Conservation (phyloP, 2,797 vertebrate genomes). For the Acridotheres tristis region DNA sequence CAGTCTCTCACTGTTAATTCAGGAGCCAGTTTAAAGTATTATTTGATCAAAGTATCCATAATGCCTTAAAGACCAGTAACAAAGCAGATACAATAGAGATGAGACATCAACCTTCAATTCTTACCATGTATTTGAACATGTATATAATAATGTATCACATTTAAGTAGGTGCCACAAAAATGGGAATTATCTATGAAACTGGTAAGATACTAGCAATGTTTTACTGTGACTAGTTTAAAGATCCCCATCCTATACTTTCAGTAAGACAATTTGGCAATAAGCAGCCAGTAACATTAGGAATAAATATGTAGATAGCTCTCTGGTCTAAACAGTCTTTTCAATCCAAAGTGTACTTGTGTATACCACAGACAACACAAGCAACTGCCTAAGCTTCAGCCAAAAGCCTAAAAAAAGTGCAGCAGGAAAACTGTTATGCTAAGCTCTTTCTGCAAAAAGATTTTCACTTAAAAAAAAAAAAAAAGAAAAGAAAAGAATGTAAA, state of each 20-base stretch:
- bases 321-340: neutral
- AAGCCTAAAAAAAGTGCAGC: fast-evolving
- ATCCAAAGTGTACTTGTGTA: neutral
- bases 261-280: neutral
- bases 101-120: neutral
- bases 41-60: neutral
- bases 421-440: neutral
- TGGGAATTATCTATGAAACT: neutral
- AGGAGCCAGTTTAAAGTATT: neutral
- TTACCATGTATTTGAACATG: neutral
- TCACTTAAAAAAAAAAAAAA: neutral
- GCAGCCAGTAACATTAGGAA: neutral
- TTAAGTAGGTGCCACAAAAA: neutral
- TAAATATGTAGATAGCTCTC: neutral
- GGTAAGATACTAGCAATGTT: neutral
- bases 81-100: neutral
- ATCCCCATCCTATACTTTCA: neutral
- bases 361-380: neutral
- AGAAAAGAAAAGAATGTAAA: neutral
- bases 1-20: neutral
- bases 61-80: neutral
- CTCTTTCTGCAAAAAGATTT: neutral
- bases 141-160: neutral
- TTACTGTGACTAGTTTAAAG: neutral
- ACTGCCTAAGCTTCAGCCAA: neutral